Conservation (phyloP, 2,797 vertebrate genomes). For the Typhlichthys eigenmanni region DNA sequence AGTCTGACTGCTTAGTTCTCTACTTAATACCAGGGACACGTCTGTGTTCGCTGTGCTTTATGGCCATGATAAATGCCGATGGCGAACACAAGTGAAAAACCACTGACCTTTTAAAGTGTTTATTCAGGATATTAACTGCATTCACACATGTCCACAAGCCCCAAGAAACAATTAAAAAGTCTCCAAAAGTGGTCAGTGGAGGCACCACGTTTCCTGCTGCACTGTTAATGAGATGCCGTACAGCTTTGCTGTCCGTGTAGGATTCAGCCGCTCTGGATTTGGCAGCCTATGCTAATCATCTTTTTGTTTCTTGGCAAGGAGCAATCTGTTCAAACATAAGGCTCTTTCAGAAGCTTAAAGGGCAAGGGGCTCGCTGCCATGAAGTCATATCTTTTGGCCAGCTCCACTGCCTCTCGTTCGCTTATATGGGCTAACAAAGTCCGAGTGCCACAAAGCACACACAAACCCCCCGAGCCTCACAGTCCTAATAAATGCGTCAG, state of each 20-base stretch:
- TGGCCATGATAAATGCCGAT: constrained; percentile 21
- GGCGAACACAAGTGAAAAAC: constrained; percentile 36
- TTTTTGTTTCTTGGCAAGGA: constrained; percentile 68
- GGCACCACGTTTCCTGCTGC: constrained; percentile 48
- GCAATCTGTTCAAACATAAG: constrained; percentile 70
- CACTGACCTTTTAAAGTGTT: constrained; percentile 24
- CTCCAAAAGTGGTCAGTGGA: constrained; percentile 37
- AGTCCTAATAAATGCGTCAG: constrained; percentile 36
- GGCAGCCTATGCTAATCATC: constrained; percentile 64
- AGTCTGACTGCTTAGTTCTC: constrained; percentile 15
- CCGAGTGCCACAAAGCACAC: constrained; percentile 39
- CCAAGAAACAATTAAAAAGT: constrained; percentile 17
- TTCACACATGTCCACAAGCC: constrained; percentile 16
- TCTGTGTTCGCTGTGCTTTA: constrained; percentile 18
- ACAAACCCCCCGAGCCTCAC: constrained; percentile 43
- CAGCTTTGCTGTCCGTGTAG: constrained; percentile 43
- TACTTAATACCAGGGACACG: constrained; percentile 16
- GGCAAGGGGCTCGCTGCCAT: constrained; percentile 60
- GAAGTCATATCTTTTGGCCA: constrained; percentile 77
- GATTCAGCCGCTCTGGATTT: constrained; percentile 52
- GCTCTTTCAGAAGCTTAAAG: constrained; percentile 64
- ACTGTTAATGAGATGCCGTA: constrained; percentile 42
- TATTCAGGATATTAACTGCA: constrained; percentile 25
- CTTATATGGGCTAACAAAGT: constrained; percentile 43
- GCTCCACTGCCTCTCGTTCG: constrained; percentile 48